Evolutionary conservation across 2,888 invertebrate species (phyloP).

Genomic region (Lochmaea crataegi): DNA sequence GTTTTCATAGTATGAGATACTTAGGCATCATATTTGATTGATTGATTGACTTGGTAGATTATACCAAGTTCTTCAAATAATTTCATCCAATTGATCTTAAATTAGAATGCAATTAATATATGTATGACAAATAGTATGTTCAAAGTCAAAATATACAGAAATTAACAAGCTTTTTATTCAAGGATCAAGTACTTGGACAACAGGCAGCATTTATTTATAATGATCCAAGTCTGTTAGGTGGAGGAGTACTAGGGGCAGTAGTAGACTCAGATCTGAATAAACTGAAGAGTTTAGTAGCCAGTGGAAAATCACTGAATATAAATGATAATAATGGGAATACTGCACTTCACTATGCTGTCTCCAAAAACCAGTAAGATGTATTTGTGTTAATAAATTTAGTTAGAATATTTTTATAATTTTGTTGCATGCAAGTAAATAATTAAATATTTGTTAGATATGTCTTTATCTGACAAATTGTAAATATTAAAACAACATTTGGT

Average conservation of each 20-base stretch:
- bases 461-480: too few species aligned
- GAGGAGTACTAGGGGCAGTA: constrained; percentile 50
- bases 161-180: constrained; percentile 1
- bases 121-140: background rate
- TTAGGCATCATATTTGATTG: too few species aligned
- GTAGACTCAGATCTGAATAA: constrained; percentile 45
- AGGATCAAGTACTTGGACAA: background rate
- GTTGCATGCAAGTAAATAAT: too few species aligned
- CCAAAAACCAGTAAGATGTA: constrained; percentile 48
- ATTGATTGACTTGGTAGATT: too few species aligned
- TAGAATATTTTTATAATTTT: too few species aligned
- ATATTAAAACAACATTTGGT: too few species aligned
- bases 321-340: constrained; percentile 55
- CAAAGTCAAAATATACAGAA: background rate
- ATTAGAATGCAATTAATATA: too few species aligned
- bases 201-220: constrained; percentile 42
- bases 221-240: constrained; percentile 47
- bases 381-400: too few species aligned
- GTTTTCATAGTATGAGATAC: too few species aligned
- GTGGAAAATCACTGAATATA: constrained; percentile 50
- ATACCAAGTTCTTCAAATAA: too few species aligned
- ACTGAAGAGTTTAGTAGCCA: constrained; percentile 44
- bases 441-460: too few species aligned
- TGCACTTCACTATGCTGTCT: constrained; percentile 53
- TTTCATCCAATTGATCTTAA: too few species aligned